Conservation (phyloP, 2,888 invertebrate genomes). For the Dynastes grantii region DNA sequence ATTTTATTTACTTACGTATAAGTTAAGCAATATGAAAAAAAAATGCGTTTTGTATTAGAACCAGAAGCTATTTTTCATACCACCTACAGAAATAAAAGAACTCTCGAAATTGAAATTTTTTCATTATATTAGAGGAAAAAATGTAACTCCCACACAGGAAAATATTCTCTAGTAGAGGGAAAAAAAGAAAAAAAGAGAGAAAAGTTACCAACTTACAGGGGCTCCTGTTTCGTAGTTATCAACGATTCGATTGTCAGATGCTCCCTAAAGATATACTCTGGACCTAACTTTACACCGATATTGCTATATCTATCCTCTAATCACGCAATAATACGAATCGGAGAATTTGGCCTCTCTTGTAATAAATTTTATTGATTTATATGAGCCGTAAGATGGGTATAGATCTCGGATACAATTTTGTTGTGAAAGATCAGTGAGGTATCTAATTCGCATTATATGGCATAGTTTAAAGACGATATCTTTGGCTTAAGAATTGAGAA, state of each 20-base stretch:
- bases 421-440: too few species aligned
- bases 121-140: slow-evolving; percentile 14
- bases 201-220: slow-evolving; percentile 19
- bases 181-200: background rate
- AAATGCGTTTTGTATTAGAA: too few species aligned
- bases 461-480: too few species aligned
- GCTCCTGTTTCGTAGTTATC: slow-evolving; percentile 31
- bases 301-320: slow-evolving; percentile 31
- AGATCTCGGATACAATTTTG: background rate
- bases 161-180: background rate
- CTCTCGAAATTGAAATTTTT: slow-evolving; percentile 28
- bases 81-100: background rate
- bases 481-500: too few species aligned
- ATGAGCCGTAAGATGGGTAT: slow-evolving; percentile 1
- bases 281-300: slow-evolving; percentile 17
- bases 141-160: background rate
- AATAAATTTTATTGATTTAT: slow-evolving; percentile 29
- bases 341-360: background rate
- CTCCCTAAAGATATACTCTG: slow-evolving; percentile 35
- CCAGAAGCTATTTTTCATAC: background rate
- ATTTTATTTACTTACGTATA: too few species aligned
- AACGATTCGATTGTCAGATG: slow-evolving; percentile 37
- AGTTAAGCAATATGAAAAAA: too few species aligned
- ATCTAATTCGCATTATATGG: too few species aligned
- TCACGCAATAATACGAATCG: slow-evolving; percentile 26